These are phyloP conservation scores for Stenotaenia linearis DNA, from an alignment of 2,888 invertebrate genomes.

Conservation along the genomic window DNA sequence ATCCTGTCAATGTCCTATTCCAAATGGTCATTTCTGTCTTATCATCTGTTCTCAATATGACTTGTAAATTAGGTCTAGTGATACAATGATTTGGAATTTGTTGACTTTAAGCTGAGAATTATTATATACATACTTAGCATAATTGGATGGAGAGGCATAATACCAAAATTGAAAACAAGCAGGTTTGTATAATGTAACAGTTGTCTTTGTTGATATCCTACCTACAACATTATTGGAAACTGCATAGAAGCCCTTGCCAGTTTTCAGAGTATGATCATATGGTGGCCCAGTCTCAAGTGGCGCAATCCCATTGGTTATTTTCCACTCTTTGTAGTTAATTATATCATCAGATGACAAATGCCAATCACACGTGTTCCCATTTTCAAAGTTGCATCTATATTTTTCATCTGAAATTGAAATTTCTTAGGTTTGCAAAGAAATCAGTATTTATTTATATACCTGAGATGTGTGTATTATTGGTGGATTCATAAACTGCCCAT, in stretches of 20 bases:
- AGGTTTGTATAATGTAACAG: neutral
- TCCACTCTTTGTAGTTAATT: neutral
- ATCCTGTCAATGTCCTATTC: neutral
- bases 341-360: neutral
- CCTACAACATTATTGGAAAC: too few relatives aligned
- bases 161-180: slow-evolving; percentile 9
- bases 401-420: neutral
- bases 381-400: neutral
- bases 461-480: too few relatives aligned
- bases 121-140: too few relatives aligned
- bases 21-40: neutral
- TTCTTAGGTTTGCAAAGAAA: neutral
- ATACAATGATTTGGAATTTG: too few relatives aligned
- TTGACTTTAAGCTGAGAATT: too few relatives aligned
- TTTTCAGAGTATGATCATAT: neutral
- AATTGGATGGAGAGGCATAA: neutral
- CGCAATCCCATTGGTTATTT: neutral
- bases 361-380: neutral
- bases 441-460: too few relatives aligned
- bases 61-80: neutral
- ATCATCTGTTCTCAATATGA: neutral
- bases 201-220: neutral
- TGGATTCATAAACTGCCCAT: too few relatives aligned
- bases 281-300: neutral
- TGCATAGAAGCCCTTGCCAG: neutral